Conservation (phyloP, 2,888 invertebrate species). For the Catocala nupta region DNA sequence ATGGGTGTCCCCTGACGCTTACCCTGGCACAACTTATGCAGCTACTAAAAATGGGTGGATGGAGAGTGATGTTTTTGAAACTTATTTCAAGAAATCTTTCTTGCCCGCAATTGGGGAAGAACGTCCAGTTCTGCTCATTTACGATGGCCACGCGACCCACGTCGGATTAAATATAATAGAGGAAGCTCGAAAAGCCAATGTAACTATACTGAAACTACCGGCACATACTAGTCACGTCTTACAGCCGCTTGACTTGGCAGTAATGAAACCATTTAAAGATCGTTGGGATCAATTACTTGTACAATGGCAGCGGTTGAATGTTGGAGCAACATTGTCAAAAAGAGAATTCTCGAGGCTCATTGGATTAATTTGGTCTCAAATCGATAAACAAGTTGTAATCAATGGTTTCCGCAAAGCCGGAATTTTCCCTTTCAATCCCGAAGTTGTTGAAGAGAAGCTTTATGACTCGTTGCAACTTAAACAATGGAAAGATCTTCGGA, state of each 20-base stretch:
- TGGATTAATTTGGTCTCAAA: conserved; percentile 41
- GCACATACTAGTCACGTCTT: conserved; percentile 44
- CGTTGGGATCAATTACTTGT: conserved; percentile 41
- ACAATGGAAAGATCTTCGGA: conserved; percentile 22
- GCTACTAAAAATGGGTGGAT: conserved; percentile 40
- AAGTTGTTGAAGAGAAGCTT: conserved; percentile 28
- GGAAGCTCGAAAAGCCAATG: conserved; percentile 18
- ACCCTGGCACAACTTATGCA: conserved; percentile 18
- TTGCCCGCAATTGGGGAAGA: conserved; percentile 15
- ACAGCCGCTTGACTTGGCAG: conserved; percentile 42
- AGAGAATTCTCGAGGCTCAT: conserved; percentile 44
- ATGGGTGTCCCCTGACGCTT: conserved; percentile 13
- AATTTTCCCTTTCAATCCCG: conserved; percentile 44
- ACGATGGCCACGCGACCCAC: conserved; percentile 47
- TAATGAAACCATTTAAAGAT: conserved; percentile 48
- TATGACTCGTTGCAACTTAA: conserved; percentile 31
- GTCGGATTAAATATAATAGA: conserved; percentile 42
- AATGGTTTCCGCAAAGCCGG: conserved; percentile 52
- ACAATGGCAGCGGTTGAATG: conserved; percentile 42
- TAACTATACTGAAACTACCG: conserved; percentile 40
- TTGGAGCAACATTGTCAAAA: conserved; percentile 36
- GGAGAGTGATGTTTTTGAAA: conserved; percentile 40
- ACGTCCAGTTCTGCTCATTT: conserved; percentile 44
- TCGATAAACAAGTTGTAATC: conserved; percentile 35
- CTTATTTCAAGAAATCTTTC: conserved; percentile 7